phyloP scores from a whole-genome alignment of 2,113 vertebrate species.

The Heterotis niloticus region DNA sequence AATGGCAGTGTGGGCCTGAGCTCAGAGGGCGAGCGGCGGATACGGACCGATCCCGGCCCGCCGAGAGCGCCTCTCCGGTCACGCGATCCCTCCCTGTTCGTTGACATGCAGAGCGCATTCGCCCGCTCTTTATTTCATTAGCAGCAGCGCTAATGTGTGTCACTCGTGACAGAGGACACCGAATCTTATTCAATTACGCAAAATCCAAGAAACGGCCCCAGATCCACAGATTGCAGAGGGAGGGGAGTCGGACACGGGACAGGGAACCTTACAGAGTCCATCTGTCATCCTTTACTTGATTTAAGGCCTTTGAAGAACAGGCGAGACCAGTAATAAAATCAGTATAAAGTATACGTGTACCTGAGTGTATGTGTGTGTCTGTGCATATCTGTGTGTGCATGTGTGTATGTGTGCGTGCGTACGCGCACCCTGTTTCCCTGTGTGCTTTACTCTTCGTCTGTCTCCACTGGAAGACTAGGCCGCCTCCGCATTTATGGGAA shows the following conservation, averaged over 20 bases:
- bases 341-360: background rate
- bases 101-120: slow-evolving; percentile 15
- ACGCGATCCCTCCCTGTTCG: background rate
- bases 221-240: slow-evolving; percentile 22
- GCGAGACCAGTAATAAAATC: too few species aligned
- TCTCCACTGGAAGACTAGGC: slow-evolving; percentile 67
- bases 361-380: background rate
- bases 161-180: slow-evolving; percentile 12
- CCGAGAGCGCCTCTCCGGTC: background rate
- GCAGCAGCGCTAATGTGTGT: slow-evolving; percentile 16
- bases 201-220: slow-evolving; percentile 13
- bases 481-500: slow-evolving; percentile 83
- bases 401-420: too few species aligned
- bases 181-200: slow-evolving; percentile 28
- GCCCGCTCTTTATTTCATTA: slow-evolving; percentile 17
- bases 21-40: slow-evolving; percentile 2
- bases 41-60: background rate
- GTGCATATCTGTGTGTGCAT: background rate
- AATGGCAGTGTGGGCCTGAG: slow-evolving; percentile 54
- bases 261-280: background rate
- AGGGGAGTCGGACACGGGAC: background rate
- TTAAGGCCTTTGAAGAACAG: too few species aligned
- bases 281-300: background rate
- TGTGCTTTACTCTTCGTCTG: slow-evolving; percentile 39
- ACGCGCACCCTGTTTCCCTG: background rate